Evolutionary conservation across 1,140 invertebrate genomes (phyloP).

Genomic region (Heterodera carotae): DNA sequence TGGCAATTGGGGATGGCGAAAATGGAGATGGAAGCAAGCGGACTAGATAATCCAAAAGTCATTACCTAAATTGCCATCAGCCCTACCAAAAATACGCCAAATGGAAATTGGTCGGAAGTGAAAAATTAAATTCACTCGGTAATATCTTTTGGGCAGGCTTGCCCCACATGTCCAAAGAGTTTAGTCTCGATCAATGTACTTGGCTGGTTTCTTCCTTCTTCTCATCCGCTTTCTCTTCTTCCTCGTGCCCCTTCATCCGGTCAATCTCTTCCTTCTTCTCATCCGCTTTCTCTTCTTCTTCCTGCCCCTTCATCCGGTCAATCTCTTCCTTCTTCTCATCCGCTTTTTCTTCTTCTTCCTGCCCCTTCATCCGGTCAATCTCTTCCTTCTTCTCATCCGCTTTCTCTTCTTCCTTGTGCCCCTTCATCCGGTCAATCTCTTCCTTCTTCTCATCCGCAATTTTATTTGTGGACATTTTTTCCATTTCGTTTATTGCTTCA

Average conservation of each 20-base stretch:
- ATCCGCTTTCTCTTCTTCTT: not conserved
- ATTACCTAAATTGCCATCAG: not conserved
- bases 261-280: not conserved
- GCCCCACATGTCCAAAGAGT: not conserved
- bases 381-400: not conserved
- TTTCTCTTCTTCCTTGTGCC: not conserved
- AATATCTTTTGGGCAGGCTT: not conserved
- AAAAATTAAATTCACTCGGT: not conserved
- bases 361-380: not conserved
- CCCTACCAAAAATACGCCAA: not conserved
- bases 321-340: not conserved
- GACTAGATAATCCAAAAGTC: not conserved
- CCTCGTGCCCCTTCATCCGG: not conserved
- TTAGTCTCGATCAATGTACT: too few species aligned
- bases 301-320: too few species aligned
- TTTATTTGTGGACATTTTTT: not conserved
- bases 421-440: not conserved
- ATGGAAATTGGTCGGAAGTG: not conserved
- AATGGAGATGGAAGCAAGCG: not conserved
- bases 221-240: not conserved
- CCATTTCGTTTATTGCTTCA: not conserved
- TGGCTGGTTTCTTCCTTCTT: not conserved
- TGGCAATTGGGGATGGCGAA: not conserved
- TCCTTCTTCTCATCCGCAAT: not conserved
- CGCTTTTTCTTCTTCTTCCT: not conserved